A percentile compares a stretch with the other conserved stretches of the same genome.
Conservation (phyloP, 2,113 vertebrate genomes). For the Eurystomus gularis region DNA sequence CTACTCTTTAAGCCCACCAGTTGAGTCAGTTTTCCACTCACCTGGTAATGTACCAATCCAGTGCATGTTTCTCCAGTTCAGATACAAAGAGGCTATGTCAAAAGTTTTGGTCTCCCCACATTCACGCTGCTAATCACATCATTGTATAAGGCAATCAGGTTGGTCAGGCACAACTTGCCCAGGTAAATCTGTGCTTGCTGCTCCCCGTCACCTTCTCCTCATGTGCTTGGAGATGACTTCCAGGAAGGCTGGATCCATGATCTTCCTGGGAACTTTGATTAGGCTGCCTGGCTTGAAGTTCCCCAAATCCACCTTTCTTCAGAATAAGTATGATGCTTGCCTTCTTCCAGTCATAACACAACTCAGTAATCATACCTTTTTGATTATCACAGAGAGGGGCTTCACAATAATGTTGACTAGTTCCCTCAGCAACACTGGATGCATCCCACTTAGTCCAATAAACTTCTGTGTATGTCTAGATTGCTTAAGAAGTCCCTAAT, state of each 20-base stretch:
- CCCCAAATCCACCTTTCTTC: not conserved
- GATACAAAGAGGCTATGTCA: not conserved
- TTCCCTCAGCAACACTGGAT: not conserved
- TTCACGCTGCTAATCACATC: not conserved
- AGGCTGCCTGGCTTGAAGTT: not conserved
- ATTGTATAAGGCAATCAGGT: not conserved
- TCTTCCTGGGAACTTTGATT: not conserved
- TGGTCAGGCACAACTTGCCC: not conserved
- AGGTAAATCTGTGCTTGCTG: not conserved
- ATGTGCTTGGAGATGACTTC: not conserved
- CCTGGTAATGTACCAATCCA: not conserved
- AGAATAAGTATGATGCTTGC: not conserved
- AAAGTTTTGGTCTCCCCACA: not conserved
- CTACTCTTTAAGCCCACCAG: not conserved
- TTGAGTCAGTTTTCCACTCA: not conserved
- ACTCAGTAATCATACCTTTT: not conserved
- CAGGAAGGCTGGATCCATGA: not conserved
- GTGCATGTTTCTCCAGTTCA: not conserved
- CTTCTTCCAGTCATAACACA: not conserved
- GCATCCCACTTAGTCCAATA: not conserved
- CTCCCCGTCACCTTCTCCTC: not conserved
- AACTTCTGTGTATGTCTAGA: not conserved
- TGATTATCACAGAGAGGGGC: not conserved
- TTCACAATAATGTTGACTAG: not conserved
- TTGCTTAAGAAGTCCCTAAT: not conserved